These are phyloP conservation scores for Myripristis murdjan DNA, from an alignment of 2,797 vertebrate species.

Conservation along the genomic window DNA sequence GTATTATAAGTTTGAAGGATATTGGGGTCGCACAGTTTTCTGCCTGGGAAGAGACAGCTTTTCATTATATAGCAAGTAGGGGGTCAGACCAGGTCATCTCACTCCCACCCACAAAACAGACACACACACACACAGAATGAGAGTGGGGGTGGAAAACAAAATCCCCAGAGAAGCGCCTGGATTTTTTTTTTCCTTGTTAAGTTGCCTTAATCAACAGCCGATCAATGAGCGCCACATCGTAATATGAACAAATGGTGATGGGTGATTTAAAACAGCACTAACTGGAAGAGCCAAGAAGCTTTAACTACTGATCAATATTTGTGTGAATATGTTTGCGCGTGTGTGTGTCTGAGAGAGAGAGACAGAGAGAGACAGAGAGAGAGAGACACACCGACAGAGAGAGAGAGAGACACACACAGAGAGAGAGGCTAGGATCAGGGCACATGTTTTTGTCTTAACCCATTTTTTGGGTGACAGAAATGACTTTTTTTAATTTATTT, in stretches of 20 bases:
- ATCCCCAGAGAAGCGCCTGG: background rate
- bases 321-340: slow-evolving; percentile 6
- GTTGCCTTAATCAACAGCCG: slow-evolving; percentile 48
- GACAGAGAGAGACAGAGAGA: too few relatives aligned
- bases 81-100: slow-evolving; percentile 49
- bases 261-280: slow-evolving; percentile 26
- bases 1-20: slow-evolving; percentile 67
- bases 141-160: slow-evolving; percentile 32
- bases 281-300: background rate
- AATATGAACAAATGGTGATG: slow-evolving; percentile 26
- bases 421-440: background rate
- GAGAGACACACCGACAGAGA: too few relatives aligned
- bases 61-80: slow-evolving; percentile 60
- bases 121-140: slow-evolving; percentile 9
- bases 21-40: slow-evolving; percentile 63
- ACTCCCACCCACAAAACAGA: background rate
- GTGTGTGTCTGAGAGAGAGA: background rate
- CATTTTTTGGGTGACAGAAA: background rate
- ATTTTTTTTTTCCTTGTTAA: slow-evolving; percentile 46
- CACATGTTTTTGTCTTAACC: background rate
- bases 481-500: too few relatives aligned
- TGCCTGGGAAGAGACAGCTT: slow-evolving; percentile 50
- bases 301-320: slow-evolving; percentile 21
- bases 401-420: too few relatives aligned
- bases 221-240: slow-evolving; percentile 20